phyloP scores from a whole-genome alignment of 2,113 vertebrate genomes.

The Corythoichthys haematopterus region DNA sequence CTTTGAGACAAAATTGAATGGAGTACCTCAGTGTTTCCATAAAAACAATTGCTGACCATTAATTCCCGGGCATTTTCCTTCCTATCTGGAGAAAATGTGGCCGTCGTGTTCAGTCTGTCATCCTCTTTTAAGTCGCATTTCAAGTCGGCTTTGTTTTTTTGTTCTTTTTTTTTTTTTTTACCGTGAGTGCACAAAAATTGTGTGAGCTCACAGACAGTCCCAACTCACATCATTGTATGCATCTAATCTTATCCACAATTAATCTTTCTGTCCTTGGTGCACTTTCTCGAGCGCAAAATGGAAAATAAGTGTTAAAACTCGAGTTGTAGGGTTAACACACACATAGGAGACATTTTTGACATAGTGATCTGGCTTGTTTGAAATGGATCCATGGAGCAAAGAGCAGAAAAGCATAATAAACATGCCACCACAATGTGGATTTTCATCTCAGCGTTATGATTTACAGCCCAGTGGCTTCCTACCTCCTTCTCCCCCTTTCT shows the following conservation, averaged over 20 bases:
- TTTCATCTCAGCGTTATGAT: slow-evolving; percentile 59
- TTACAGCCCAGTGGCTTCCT: slow-evolving; percentile 62
- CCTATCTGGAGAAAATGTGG: slow-evolving; percentile 16
- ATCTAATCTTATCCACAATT: background rate
- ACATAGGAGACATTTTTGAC: slow-evolving; percentile 33
- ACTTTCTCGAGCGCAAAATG: background rate
- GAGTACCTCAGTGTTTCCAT: slow-evolving; percentile 36
- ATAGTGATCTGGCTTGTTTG: slow-evolving; percentile 48
- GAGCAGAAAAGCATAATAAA: slow-evolving; percentile 63
- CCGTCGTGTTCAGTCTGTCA: slow-evolving; percentile 7
- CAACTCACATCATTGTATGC: background rate
- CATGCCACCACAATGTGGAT: slow-evolving; percentile 55
- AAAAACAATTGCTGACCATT: slow-evolving; percentile 32
- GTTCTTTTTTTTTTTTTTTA: background rate
- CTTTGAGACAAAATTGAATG: slow-evolving; percentile 12
- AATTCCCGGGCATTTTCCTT: slow-evolving; percentile 12
- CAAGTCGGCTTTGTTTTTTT: background rate
- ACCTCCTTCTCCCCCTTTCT: slow-evolving; percentile 41
- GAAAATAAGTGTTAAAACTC: slow-evolving; percentile 1
- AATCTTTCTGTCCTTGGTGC: background rate
- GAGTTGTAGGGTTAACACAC: slow-evolving; percentile 23
- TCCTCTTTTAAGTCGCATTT: slow-evolving; percentile 10
- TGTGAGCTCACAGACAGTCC: background rate
- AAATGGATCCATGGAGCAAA: slow-evolving; percentile 50
- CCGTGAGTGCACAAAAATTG: background rate